Evolutionary conservation across 2,888 invertebrate genomes (phyloP).

Genomic region (Mythimna lalbum): DNA sequence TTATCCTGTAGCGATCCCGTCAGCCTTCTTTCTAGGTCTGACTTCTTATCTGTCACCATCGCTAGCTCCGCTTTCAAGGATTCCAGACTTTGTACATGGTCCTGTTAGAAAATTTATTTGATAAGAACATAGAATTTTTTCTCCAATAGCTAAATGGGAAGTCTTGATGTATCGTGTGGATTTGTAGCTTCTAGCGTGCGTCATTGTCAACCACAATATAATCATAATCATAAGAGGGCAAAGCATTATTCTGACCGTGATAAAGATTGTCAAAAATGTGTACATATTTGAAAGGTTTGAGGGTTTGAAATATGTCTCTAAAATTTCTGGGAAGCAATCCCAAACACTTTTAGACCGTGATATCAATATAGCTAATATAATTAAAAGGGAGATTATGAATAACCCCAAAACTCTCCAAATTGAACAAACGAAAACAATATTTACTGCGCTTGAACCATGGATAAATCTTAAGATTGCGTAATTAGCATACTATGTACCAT

Average conservation of each 20-base stretch:
- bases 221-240: neutral
- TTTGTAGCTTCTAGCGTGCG: neutral
- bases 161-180: neutral
- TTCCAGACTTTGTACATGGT: constrained; percentile 97
- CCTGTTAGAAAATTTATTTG: constrained; percentile 86
- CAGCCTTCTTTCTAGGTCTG: constrained; percentile 96
- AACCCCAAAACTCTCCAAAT: neutral
- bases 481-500: neutral
- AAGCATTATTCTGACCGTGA: neutral
- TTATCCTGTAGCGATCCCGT: constrained; percentile 94
- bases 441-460: neutral
- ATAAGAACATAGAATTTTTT: neutral
- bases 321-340: neutral
- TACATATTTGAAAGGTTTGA: too few species aligned
- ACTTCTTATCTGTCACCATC: constrained; percentile 95
- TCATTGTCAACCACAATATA: neutral
- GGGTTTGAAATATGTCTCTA: neutral
- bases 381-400: too few species aligned
- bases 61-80: constrained; percentile 97
- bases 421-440: constrained; percentile 6
- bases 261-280: neutral
- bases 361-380: neutral
- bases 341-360: neutral
- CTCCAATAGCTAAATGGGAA: too few species aligned
- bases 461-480: neutral